A percentile compares a stretch with the other conserved stretches of the same genome.
phyloP scores from a whole-genome alignment of 2,888 invertebrate genomes.

The Gymnosoma rotundatum region DNA sequence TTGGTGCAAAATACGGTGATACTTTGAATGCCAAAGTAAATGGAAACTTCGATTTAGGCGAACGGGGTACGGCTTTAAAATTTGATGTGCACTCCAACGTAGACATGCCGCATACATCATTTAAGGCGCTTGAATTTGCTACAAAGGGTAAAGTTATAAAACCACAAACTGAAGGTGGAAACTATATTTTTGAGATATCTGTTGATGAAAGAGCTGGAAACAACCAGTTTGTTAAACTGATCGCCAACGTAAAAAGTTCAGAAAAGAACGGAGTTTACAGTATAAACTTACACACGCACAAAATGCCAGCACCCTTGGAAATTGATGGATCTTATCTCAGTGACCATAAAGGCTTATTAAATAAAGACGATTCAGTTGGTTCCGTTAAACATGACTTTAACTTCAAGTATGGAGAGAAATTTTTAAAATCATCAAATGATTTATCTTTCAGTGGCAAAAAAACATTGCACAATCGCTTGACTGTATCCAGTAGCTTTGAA shows the following conservation, averaged over 20 bases:
- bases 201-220: conserved; percentile 73
- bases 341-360: conserved; percentile 73
- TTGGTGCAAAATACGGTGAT: conserved; percentile 83
- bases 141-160: conserved; percentile 79
- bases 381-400: conserved; percentile 73
- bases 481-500: conserved; percentile 83
- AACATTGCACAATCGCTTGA: conserved; percentile 82
- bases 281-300: conserved; percentile 73
- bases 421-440: conserved; percentile 80
- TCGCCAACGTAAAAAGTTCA: conserved; percentile 73
- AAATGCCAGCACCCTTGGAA: conserved; percentile 74
- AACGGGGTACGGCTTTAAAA: conserved; percentile 80
- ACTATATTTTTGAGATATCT: conserved; percentile 73
- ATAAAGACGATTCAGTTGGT: conserved; percentile 69
- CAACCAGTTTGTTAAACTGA: conserved; percentile 73
- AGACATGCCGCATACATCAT: conserved; percentile 84
- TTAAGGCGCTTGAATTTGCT: conserved; percentile 81
- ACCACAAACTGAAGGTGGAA: conserved; percentile 73
- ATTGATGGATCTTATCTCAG: conserved; percentile 76
- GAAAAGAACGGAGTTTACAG: conserved; percentile 74
- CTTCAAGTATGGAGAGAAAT: conserved; percentile 78
- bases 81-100: conserved; percentile 83
- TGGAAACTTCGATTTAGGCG: conserved; percentile 81
- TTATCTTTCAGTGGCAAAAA: conserved; percentile 78
- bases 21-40: conserved; percentile 81